Percentiles rank a stretch among this genome's conserved stretches.
These are phyloP conservation scores for Coenonympha glycerion DNA, from an alignment of 2,888 invertebrate species.

Conservation along the genomic window DNA sequence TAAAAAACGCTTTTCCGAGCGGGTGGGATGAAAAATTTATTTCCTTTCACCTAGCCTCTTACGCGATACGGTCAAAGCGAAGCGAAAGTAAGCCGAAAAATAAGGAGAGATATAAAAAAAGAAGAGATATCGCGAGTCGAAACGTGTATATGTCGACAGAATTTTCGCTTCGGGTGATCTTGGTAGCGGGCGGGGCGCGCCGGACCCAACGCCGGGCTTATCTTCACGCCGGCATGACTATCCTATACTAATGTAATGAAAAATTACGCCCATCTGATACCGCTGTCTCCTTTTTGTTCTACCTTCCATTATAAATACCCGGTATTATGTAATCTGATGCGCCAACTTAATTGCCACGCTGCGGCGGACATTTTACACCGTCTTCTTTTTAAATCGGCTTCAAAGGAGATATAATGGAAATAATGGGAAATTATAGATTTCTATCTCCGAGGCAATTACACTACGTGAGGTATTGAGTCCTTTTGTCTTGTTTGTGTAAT, in stretches of 20 bases:
- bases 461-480: conserved; percentile 1
- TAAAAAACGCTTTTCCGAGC: too few relatives aligned
- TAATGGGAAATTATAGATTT: conserved; percentile 21
- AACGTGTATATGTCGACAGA: conserved; percentile 23
- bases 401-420: conserved; percentile 16
- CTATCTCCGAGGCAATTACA: neutral
- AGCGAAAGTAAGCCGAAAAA: too few relatives aligned
- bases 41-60: too few relatives aligned
- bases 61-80: too few relatives aligned
- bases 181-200: conserved; percentile 43
- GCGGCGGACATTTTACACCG: conserved; percentile 20
- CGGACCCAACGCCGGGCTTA: conserved; percentile 47
- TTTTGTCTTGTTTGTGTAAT: neutral
- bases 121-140: neutral
- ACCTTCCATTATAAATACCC: conserved; percentile 27
- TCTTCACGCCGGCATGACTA: conserved; percentile 70
- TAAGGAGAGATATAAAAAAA: neutral
- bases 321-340: conserved; percentile 29
- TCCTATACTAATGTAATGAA: conserved; percentile 74
- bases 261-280: conserved; percentile 72
- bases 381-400: conserved; percentile 21
- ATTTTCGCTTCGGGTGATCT: conserved; percentile 31
- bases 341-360: conserved; percentile 27
- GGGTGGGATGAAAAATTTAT: too few relatives aligned
- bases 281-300: conserved; percentile 48